A percentile compares a stretch with the other conserved stretches of the same genome.
phyloP scores from a whole-genome alignment of 2,888 invertebrate genomes.

The Hesperia comma region DNA sequence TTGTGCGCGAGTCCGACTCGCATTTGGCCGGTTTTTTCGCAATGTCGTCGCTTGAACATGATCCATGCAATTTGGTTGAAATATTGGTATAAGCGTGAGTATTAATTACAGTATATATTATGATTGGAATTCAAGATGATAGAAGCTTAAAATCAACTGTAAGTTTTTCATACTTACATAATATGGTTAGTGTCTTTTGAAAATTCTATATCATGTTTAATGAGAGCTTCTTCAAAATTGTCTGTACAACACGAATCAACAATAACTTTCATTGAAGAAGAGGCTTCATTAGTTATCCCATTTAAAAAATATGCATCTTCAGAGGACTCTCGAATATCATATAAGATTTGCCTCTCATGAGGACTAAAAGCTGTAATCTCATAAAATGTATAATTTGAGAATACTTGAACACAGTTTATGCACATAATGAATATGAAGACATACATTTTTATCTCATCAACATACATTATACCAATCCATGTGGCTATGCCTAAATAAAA shows the following conservation, averaged over 20 bases:
- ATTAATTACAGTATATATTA: too few relatives aligned
- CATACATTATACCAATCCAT: constrained; percentile 38
- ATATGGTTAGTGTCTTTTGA: constrained; percentile 39
- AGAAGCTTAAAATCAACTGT: too few relatives aligned
- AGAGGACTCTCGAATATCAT: constrained; percentile 51
- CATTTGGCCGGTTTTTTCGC: too few relatives aligned
- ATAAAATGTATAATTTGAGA: constrained; percentile 54
- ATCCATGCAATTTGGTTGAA: too few relatives aligned
- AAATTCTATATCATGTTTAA: constrained; percentile 59
- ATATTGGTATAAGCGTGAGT: too few relatives aligned
- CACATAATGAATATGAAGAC: constrained; percentile 19
- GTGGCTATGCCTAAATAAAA: constrained; percentile 40
- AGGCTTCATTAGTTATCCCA: constrained; percentile 69
- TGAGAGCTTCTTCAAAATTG: constrained; percentile 57
- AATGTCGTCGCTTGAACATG: too few relatives aligned
- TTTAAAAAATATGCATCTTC: constrained; percentile 59
- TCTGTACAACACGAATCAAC: constrained; percentile 50
- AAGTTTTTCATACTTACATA: constrained; percentile 5
- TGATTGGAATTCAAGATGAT: too few relatives aligned
- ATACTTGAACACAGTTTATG: constrained; percentile 22
- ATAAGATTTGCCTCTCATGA: constrained; percentile 60
- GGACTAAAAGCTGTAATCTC: constrained; percentile 66
- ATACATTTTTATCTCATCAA: constrained; percentile 10
- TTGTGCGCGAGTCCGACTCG: too few relatives aligned
- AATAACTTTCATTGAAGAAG: constrained; percentile 63